Evolutionary conservation across 2,113 vertebrate species (phyloP).

Genomic region (Notechis scutatus): DNA sequence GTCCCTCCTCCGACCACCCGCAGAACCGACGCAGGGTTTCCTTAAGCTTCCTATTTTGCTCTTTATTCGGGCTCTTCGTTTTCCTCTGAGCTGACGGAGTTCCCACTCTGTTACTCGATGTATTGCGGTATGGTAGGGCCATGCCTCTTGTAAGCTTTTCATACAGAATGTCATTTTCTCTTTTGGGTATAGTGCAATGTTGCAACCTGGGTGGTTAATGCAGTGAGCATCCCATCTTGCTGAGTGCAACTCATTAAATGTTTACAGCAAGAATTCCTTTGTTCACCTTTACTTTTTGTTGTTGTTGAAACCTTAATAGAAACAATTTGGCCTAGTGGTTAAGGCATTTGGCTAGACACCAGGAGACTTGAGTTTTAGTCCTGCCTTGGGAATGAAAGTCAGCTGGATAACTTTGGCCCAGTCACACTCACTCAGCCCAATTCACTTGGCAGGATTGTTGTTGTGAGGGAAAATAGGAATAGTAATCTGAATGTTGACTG

Average conservation of each 20-base stretch:
- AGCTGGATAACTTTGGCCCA: not conserved
- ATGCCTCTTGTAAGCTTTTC: not conserved
- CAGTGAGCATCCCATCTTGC: not conserved
- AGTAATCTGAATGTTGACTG: not conserved
- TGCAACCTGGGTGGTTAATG: not conserved
- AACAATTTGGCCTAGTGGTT: not conserved
- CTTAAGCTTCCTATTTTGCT: not conserved
- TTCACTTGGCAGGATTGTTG: not conserved
- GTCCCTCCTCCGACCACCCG: not conserved
- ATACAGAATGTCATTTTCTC: not conserved
- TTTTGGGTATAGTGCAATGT: not conserved
- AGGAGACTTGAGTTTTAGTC: not conserved
- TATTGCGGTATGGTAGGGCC: not conserved
- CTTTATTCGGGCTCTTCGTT: not conserved
- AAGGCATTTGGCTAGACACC: not conserved
- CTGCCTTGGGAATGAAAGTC: not conserved
- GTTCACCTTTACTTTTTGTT: not conserved
- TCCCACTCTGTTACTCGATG: not conserved
- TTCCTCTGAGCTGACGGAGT: not conserved
- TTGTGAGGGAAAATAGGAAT: not conserved
- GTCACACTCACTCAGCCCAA: not conserved
- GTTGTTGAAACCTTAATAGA: not conserved
- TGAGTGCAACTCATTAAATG: not conserved
- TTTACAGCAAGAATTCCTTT: not conserved
- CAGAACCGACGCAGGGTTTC: not conserved